Base-by-base conservation (phyloP, 2,113 vertebrate species). In the Hiodon tergisus region DNA sequence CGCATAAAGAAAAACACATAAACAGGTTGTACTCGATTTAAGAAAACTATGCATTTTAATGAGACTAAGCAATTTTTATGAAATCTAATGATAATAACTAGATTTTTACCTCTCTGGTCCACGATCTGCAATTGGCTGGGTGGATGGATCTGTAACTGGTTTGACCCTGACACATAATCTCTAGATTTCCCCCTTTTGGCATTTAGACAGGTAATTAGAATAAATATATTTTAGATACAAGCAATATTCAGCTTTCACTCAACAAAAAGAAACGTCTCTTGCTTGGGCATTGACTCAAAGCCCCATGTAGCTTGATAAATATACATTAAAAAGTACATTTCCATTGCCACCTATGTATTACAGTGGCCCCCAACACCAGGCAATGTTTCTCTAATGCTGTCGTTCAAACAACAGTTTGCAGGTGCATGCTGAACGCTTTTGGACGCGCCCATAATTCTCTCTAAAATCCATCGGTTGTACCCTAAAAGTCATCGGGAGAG, bases 271-370 rank as follows among this genome's bases (percentile, higher is more conserved):
- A 17, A 72, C n/a, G 67, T 48, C 57, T 46, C 67, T 55, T 61
- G 5, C 31, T 11, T n/a, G 14, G 67, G 48, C 67, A 52, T 9
- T 50, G 47, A 5, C 69, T 68, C 76, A 76, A 78, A 76, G 73
- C 47, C 1, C 66, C 72, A 70, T 68, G 74, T 61, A 62, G 59
- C 11, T 59, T 46, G 71, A 74, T 78, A 79, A 78, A 74, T 76
- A 77, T 51, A 58, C 65, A 76, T 69, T 81, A 59, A 80, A 76
- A 67, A 77, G 79, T 75, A 80, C 75, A 81, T 83, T 81, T 81
- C 60, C 66, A 61, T 74, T 74, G 70, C 57, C 63, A 72, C 72
- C 71, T 62, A 73, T 70, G 58, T 72, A 79, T 74, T 73, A 69
- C 78, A 48, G 73, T 47, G 73, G 78, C 79, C 73, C 52, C 76